These are phyloP conservation scores for Ia io DNA, from an alignment of 2,113 vertebrate genomes.

Conservation along the genomic window DNA sequence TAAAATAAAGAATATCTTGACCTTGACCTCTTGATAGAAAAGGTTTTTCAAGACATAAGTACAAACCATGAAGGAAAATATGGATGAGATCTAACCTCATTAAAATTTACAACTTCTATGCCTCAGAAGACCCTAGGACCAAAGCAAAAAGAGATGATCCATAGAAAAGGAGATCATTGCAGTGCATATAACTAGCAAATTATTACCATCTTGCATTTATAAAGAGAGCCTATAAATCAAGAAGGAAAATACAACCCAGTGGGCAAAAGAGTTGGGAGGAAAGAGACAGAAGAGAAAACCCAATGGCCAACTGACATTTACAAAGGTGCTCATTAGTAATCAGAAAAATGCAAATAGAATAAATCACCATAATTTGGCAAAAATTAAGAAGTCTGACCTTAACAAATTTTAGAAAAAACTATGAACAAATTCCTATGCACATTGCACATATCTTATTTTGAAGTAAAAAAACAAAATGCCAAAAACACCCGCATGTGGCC, in stretches of 20 bases:
- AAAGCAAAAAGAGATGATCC: not conserved
- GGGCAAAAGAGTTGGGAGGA: not conserved
- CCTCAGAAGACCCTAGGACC: not conserved
- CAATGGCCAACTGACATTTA: not conserved
- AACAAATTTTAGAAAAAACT: not conserved
- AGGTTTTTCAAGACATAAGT: not conserved
- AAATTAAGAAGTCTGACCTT: not conserved
- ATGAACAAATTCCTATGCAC: no score
- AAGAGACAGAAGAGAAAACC: not conserved
- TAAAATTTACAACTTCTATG: not conserved
- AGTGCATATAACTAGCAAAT: not conserved
- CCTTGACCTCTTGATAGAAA: not conserved
- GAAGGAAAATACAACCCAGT: not conserved
- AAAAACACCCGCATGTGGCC: no score
- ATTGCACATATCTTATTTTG: no score
- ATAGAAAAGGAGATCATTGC: not conserved
- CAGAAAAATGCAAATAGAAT: slow-evolving; percentile 20
- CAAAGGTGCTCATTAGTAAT: not conserved
- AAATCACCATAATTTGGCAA: not conserved
- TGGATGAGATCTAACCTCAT: not conserved
- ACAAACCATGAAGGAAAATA: not conserved
- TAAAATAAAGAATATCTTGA: not conserved
- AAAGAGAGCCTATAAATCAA: not conserved
- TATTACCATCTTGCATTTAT: not conserved
- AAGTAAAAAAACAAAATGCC: no score